Evolutionary conservation across 64 coral and sea anemone species (phyloP).

Genomic region (Porites australiensis): DNA sequence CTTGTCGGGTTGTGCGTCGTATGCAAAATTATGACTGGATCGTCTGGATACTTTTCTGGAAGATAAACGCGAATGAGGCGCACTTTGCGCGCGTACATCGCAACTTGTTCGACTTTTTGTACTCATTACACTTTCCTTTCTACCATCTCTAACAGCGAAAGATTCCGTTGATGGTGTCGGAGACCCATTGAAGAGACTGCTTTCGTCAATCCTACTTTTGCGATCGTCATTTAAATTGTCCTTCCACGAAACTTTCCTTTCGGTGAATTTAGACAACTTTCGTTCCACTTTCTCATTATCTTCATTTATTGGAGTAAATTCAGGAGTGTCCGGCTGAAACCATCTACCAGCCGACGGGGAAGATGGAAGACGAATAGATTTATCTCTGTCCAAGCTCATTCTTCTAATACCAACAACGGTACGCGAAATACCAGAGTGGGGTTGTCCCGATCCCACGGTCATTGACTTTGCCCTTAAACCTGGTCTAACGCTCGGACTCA

Average conservation of each 20-base stretch:
- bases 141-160: not conserved
- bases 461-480: not conserved
- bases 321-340: not conserved
- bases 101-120: not conserved
- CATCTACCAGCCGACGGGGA: not conserved
- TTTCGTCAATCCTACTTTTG: not conserved
- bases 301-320: not conserved
- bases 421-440: not conserved
- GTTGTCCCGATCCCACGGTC: not conserved
- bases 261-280: not conserved
- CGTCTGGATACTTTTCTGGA: not conserved
- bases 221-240: not conserved
- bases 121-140: not conserved
- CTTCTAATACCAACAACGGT: not conserved
- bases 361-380: not conserved
- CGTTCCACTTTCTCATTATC: not conserved
- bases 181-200: not conserved
- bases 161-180: not conserved
- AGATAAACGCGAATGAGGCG: not conserved
- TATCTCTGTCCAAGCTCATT: constrained; percentile 4
- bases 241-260: constrained; percentile 23
- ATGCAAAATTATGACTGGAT: constrained; percentile 25
- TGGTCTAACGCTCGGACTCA: not conserved
- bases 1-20: constrained; percentile 74
- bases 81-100: not conserved